A percentile compares a stretch with the other conserved stretches of the same genome.
phyloP scores from a whole-genome alignment of 30 jellyfish, hydroid and myxozoan species.

The Pseudorhiza aurosa region DNA sequence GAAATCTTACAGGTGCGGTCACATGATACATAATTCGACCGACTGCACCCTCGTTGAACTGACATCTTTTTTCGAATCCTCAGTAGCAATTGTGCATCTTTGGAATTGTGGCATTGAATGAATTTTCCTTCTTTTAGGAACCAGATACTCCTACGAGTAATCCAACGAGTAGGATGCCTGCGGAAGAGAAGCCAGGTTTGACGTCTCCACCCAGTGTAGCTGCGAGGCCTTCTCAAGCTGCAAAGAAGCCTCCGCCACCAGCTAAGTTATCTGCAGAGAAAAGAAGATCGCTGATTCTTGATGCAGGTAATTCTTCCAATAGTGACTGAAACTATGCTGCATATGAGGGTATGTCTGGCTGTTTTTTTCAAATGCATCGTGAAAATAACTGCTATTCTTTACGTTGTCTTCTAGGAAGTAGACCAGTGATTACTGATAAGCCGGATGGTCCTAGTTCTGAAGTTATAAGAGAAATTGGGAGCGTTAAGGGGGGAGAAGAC shows the following conservation, averaged over 20 bases:
- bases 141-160: neutral
- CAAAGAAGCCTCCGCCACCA: constrained; percentile 72
- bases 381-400: neutral
- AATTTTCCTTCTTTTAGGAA: neutral
- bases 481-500: neutral
- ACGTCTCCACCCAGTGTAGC: constrained; percentile 40
- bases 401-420: constrained; percentile 6
- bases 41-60: too few relatives aligned
- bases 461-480: too few relatives aligned
- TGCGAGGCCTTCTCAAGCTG: constrained; percentile 25
- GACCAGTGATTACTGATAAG: constrained; percentile 36
- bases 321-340: neutral
- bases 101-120: too few relatives aligned
- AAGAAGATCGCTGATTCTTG: constrained; percentile 48
- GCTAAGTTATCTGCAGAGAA: constrained; percentile 57
- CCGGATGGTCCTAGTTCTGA: constrained; percentile 18
- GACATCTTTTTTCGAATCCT: too few relatives aligned
- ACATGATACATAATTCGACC: too few relatives aligned
- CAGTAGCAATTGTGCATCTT: too few relatives aligned
- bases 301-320: constrained; percentile 35
- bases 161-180: neutral
- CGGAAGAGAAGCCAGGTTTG: constrained; percentile 6
- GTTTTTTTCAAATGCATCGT: neutral
- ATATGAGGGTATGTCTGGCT: neutral
- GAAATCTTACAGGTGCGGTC: too few relatives aligned